Base-by-base conservation (phyloP, 1,140 invertebrate genomes). In the Sarcophaga bullata region DNA sequence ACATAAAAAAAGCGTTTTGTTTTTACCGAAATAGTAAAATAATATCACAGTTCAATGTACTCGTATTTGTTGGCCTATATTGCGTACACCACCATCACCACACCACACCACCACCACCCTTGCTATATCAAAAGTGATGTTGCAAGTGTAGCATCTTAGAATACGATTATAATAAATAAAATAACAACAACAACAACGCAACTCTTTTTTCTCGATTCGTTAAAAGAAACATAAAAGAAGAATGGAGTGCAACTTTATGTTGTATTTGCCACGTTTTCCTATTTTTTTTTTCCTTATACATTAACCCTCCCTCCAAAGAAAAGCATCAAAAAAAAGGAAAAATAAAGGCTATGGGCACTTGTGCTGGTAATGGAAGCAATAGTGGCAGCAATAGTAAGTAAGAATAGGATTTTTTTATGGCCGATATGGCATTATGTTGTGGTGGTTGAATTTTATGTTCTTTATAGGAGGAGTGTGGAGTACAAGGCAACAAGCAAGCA, bases 61-160 rank as follows among this genome's bases (percentile, higher is more conserved):
- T 88, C 84, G 87, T 84, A 88, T 86, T 88, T 86, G 85, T 83
- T 88, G 87, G 86, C 87, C 87, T 87, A 88, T 85, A 88, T 88
- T 87, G 85, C 62, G 58, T 52, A 19, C 11, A 78, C 48, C 75
- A 78, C 25, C 25, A 37, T 4, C 25, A 37, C 4, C 25, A n/a
- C n/a, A n/a, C n/a, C n/a, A n/a, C n/a, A 78, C 75, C 75, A 78
- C 75, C 37, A 78, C 47, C 17, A 76, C n/a, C 37, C 17, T 9
- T 9, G 8, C 25, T 10, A 46, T 8, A 46, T 37, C 50, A 17
- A 68, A 19, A 25, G n/a, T 68, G 62, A 68, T 68, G 62, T 68
- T 68, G 54, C 54, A 58, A 68, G 25, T 37, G 25, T 37, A 37
- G 25, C 62, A 68, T 68, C 62, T 68, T 68, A 37, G 25, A 1